Base-by-base conservation (phyloP, 2,797 vertebrate species). In the Pipistrellus kuhlii region DNA sequence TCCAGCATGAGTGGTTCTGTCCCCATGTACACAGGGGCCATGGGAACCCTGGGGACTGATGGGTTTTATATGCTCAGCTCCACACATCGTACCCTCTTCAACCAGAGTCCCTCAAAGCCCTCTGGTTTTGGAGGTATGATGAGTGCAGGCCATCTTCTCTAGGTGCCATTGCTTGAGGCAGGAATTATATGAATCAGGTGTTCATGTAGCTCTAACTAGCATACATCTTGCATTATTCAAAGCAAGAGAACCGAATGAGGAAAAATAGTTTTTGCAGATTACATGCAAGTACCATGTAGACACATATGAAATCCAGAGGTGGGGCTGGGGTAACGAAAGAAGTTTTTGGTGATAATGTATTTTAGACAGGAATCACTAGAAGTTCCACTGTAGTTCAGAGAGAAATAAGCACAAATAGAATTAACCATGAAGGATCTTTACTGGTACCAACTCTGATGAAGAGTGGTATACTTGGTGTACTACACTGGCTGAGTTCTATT, bases 1-100 rank as follows among this genome's bases (percentile, higher is more conserved):
- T 15, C 27, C 5, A 66, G 25, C 17, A 3, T 25, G 32, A 6
- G 1, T 44, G 4, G 11, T 76, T 84, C 80, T 90, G 20, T 5
- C 12, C 18, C 64, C 3, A 7, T 1, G 20, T 46, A 30, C 57
- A 44, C 13, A 55, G 17, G 46, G 1, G 1, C 21, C n/a, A 48
- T 0, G 13, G 9, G 1, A 41, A 87, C 55, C 48, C 1, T 5
- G 15, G 3, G 8, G 5, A 53, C 1, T 41, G 12, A 7, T 55
- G 30, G 1, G 5, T 51, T 44, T n/a, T 59, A 0, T 6, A 3
- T 7, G 14, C 23, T 5, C 20, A 27, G 32, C 8, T 15, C 66
- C 30, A 32, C 1, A 35, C 3, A 38, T 4, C 0, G 3, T 51
- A 6, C 13, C 20, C 12, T 23, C 38, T 68, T 59, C 1, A 20